Base-by-base conservation (phyloP, 2,797 vertebrate genomes). In the Smutsia temminckii region DNA sequence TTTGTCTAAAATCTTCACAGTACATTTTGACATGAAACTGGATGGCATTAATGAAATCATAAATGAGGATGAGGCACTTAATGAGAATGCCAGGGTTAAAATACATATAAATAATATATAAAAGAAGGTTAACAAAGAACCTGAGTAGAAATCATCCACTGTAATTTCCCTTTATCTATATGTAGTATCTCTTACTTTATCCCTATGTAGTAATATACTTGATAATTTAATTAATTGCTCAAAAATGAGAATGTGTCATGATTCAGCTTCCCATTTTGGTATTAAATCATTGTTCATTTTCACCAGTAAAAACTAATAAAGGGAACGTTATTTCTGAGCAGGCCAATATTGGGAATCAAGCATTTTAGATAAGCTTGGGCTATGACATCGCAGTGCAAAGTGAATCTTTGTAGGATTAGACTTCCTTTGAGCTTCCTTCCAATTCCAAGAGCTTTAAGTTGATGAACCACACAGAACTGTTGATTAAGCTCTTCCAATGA, bases 201-300 rank as follows among this genome's bases (percentile, higher is more conserved):
- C 29, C 4, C 37, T 42, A 61, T 69, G 29, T 37, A 85, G 64
- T 69, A 59, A 32, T 23, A 42, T 1, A n/a, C 32, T 17, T 75
- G 51, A 55, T 34, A 34, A 81, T 59, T 77, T 84, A 55, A 83
- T 89, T 37, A 89, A 37, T 74, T 91, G 51, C 32, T 87, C 3
- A 59, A 89, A 95, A 83, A 42, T 37, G 1, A 92, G 27, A 75
- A 57, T 80, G 53, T 20, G 12, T 64, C 66, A 78, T 14, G 32
- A 11, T 74, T 9, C 25, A 29, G 2, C 49, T 93, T 85, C 71
- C 32, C 37, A 72, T 78, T 85, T 92, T 71, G 18, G 2, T 68
- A 64, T 59, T 89, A 95, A 89, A 57, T 93, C 53, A 61, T 34
- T 27, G 66, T 94, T 88, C 27, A 10, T 77, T 89, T 95, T 69